Base-by-base conservation (phyloP, 2,888 invertebrate genomes). In the Bombylius discolor region DNA sequence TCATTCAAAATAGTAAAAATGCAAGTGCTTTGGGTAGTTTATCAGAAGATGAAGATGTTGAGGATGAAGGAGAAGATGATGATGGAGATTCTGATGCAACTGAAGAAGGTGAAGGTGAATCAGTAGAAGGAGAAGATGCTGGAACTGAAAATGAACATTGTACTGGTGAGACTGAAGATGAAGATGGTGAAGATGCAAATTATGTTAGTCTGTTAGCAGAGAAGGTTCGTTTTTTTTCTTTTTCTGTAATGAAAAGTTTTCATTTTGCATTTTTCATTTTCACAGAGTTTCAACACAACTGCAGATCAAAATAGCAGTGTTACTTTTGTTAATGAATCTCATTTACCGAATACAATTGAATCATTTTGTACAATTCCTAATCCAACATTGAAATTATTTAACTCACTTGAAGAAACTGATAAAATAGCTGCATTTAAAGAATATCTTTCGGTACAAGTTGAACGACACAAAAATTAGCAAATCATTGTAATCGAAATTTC, bases 31-130 rank as follows among this genome's bases (percentile, higher is more conserved):
- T 84, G 50, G 77, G 80, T 4, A 77, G 79, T 52, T 77, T 87
- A 50, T 81, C 81, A 0, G 86, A 85, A 11, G 80, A 81, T 63
- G 76, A 76, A 51, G 78, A 77, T 47, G 78, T 74, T 1, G 81
- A 80, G 47, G 81, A 79, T 8, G 82, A 83, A 1, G 80, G 79
- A 67, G 70, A 77, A 32, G 71, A 64, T 0, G 71, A 61, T n/a
- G 67, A 68, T 14, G 70, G 69, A 8, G 64, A 49, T 8, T 70
- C 68, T 33, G 71, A 68, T 48, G 68, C 68, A 8, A 69, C 69
- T n/a, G 67, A 69, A 8, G 39, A 71, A 5, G 64, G 66, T 5
- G 39, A 71, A 5, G 64, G 66, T 5, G 65, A 67, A 34, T 66
- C 66, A 52, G 65, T 61, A 3, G 66, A 66, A 47, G 64, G 62